Base-by-base conservation (phyloP, 2,888 invertebrate genomes). In the Marasmarcha lunaedactyla region DNA sequence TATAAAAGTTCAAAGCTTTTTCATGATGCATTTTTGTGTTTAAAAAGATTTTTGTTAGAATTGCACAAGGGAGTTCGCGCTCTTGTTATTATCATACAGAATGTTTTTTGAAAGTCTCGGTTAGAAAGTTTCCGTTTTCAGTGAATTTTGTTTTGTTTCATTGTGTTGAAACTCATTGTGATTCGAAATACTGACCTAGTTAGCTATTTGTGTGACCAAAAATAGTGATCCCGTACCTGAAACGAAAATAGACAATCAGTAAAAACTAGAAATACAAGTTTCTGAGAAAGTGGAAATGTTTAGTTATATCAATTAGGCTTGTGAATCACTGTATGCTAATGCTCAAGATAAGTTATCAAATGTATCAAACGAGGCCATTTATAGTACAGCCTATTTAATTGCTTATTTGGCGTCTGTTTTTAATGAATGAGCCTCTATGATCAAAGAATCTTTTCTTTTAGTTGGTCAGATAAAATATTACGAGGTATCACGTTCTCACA, bases 1-100 rank as follows among this genome's bases (percentile, higher is more conserved):
- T 77, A 65, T 73, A 71, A 71, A 78, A 81, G 77, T 79, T 79
- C 72, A 78, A 74, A 62, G 76, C 63, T 77, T 74, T 74, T 77
- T 78, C 64, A 56, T 51, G 57, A 61, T 71, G 71, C 73, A 73
- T 64, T 74, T 69, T 30, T 62, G 59, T 69, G 63, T 67, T 60
- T 65, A 60, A 66, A 71, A 63, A 58, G 68, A 73, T 73, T 73
- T 30, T 72, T 64, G 61, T 66, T 58, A 56, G 63, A 59, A 57
- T 64, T 61, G 60, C 62, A 55, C 59, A 60, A 58, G 54, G 52
- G 61, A 57, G 57, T 65, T 63, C 42, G 57, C 55, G 51, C 50
- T 53, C 47, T 52, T 51, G 56, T 56, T 30, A 30, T 30, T 30
- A 30, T n/a, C 30, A 11, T 30, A 30, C 11, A 30, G 3, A 30